A percentile compares a stretch with the other conserved stretches of the same genome.
Conservation (phyloP, 2,113 vertebrate genomes). For the Notothenia coriiceps region DNA sequence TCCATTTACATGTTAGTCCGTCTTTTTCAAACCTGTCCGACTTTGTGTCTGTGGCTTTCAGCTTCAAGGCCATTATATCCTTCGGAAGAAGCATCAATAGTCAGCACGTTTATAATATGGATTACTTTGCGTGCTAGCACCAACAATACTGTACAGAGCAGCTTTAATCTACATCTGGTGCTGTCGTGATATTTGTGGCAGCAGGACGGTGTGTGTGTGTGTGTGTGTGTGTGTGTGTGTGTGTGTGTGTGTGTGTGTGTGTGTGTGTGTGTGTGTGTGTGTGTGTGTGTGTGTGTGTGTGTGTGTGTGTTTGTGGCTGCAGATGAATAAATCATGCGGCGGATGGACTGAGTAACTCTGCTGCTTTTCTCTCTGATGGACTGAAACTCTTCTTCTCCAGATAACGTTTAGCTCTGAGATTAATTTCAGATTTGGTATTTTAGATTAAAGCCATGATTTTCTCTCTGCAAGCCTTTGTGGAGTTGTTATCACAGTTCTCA, state of each 20-base stretch:
- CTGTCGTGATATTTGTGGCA: no score
- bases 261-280: no score
- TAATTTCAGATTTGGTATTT: not conserved
- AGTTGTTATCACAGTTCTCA: not conserved
- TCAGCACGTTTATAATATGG: not conserved
- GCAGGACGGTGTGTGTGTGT: no score
- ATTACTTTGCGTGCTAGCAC: no score
- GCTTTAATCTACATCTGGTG: no score
- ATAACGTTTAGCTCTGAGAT: not conserved
- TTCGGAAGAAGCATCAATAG: no score
- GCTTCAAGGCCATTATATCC: no score
- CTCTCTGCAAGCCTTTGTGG: not conserved
- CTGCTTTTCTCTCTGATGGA: not conserved
- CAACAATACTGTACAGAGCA: no score
- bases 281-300: constrained; percentile 5
- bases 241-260: no score
- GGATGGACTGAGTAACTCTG: not conserved
- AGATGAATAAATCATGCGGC: constrained; percentile 24
- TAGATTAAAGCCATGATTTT: not conserved
- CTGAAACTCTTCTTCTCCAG: not conserved
- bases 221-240: no score
- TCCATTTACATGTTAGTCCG: not conserved
- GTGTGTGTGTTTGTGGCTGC: not conserved
- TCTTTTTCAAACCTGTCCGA: not conserved
- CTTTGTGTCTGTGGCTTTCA: not conserved